phyloP scores from a whole-genome alignment of 2,888 invertebrate genomes.

The Macrosiphum euphorbiae region DNA sequence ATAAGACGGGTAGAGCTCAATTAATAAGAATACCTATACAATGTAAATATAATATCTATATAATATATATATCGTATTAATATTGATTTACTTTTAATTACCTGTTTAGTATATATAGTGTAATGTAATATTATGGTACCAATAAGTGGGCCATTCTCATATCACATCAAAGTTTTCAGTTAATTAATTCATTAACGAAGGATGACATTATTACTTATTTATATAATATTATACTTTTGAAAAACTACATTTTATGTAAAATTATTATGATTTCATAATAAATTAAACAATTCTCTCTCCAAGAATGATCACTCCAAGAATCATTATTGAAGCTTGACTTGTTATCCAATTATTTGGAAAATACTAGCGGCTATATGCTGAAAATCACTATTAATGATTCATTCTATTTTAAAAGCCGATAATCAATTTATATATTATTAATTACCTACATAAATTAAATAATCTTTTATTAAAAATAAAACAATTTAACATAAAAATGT shows the following conservation, averaged over 20 bases:
- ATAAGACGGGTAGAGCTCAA: too few species aligned
- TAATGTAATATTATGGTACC: background rate
- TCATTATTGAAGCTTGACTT: background rate
- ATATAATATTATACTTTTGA: background rate
- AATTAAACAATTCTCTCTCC: too few species aligned
- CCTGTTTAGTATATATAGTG: too few species aligned
- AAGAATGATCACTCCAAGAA: background rate
- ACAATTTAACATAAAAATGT: background rate
- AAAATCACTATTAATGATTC: background rate
- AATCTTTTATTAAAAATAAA: background rate
- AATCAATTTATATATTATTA: background rate
- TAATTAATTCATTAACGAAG: background rate
- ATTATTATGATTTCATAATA: background rate
- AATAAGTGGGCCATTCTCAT: background rate
- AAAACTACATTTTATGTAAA: background rate
- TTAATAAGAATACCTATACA: too few species aligned
- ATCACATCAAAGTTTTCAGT: background rate
- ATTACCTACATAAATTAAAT: background rate
- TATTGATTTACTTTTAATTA: too few species aligned
- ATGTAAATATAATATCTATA: too few species aligned
- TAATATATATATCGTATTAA: too few species aligned
- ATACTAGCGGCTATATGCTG: background rate
- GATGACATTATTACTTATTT: background rate
- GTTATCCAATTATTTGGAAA: background rate
- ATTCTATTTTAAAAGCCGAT: background rate